A percentile compares a stretch with the other conserved stretches of the same genome.
phyloP scores from a whole-genome alignment of 2,113 vertebrate species.

The Nesoenas mayeri region DNA sequence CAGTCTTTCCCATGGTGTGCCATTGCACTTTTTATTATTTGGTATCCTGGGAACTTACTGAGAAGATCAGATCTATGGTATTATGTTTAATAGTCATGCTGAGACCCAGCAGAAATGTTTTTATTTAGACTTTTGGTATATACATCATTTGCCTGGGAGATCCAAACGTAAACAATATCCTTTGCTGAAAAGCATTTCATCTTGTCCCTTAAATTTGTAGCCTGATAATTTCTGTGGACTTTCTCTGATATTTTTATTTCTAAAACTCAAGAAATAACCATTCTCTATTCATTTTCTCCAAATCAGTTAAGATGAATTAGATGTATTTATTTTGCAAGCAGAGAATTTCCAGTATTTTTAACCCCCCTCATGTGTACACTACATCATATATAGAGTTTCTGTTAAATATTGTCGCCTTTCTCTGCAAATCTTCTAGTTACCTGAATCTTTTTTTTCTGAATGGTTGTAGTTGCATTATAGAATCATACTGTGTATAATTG shows the following conservation, averaged over 20 bases:
- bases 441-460: not conserved
- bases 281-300: not conserved
- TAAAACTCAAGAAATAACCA: not conserved
- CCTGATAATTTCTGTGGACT: not conserved
- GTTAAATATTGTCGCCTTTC: not conserved
- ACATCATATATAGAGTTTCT: not conserved
- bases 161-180: not conserved
- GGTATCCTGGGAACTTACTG: not conserved
- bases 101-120: not conserved
- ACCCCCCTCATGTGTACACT: not conserved
- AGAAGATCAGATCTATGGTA: not conserved
- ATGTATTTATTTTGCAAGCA: not conserved
- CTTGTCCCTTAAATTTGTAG: not conserved
- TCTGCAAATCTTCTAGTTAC: not conserved
- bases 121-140: not conserved
- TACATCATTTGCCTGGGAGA: not conserved
- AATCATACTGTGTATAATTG: not conserved
- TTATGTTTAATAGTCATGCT: not conserved
- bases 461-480: not conserved
- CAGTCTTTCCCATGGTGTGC: fast-evolving
- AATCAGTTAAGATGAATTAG: not conserved
- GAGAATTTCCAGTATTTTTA: not conserved
- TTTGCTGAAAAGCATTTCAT: not conserved
- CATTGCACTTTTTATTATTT: not conserved
- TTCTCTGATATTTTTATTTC: not conserved